Evolutionary conservation across 2,888 invertebrate genomes (phyloP), one percentile per base, ranked within the genome.

Genomic region (Nasonovia ribisnigri): DNA sequence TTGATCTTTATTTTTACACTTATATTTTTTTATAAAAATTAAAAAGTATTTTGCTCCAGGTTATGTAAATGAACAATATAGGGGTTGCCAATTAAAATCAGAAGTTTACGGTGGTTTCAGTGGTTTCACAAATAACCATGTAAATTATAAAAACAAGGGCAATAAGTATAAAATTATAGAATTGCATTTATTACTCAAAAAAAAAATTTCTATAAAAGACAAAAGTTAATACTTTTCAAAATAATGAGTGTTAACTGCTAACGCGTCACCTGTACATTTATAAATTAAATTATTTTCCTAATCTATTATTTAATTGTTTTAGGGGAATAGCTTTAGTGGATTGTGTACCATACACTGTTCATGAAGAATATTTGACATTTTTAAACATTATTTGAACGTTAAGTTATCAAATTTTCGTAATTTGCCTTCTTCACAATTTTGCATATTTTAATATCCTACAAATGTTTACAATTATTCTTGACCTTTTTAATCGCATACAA

Each of bases 401-500:
- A 29, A 29, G 43, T 57, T 29, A 60, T n/a, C 5, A 29, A 60
- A 16, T 60, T 54, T 13, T 60, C 8, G 3, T 29, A n/a, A 90
- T 67, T 48, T 11, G 4, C 60, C 11, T 48, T 89, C 89, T 43
- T 57, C 10, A 11, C 1, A 29, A 54, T 16, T 42, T 13, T 0
- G 24, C 16, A 88, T 54, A 54, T 54, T 42, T 1, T 4, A 51
- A 36, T 88, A 8, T 36, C n/a, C 20, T 24, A 46, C 42, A 29
- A 88, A 43, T 57, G 42, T 88, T 88, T 29, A 57, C 54, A 88
- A 88, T 89, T 90, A 89, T 90, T 90, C 90, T 77, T 84, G 91
- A 92, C 92, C 92, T 84, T 92, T 88, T 88, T 77, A 88, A n/a
- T 84, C 26, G 42, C 43, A 42, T 2, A 20, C 16, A 6, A 77